Percentiles rank a stretch among this genome's conserved stretches.
phyloP scores from a whole-genome alignment of 1,140 invertebrate genomes.

The Anastatus disparis region DNA sequence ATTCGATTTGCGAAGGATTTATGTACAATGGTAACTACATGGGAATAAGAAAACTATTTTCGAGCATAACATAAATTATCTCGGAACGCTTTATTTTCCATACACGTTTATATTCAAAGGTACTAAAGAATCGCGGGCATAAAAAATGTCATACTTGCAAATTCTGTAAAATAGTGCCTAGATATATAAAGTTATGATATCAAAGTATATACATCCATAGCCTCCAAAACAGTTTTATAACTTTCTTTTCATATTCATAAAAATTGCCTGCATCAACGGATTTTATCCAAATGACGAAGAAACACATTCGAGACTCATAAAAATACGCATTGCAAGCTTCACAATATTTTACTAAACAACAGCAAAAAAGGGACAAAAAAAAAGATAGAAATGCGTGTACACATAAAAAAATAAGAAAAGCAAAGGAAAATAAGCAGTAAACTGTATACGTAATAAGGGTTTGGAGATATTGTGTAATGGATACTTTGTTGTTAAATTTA shows the following conservation, averaged over 20 bases:
- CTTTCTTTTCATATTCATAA: not conserved
- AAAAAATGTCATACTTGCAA: not conserved
- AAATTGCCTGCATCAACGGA: not conserved
- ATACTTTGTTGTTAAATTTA: not conserved
- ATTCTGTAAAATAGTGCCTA: too few species aligned
- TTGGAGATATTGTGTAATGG: not conserved
- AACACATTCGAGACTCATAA: not conserved
- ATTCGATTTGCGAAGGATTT: too few species aligned
- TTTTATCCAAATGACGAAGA: not conserved
- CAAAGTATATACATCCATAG: not conserved
- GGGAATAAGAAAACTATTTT: too few species aligned
- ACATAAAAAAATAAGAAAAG: not conserved
- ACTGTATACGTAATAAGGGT: not conserved
- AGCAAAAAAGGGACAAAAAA: not conserved
- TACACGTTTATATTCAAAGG: too few species aligned
- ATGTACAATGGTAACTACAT: too few species aligned
- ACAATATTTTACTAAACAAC: not conserved
- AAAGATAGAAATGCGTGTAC: not conserved
- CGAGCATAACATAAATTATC: too few species aligned
- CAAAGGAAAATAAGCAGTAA: not conserved
- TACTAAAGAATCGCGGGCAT: not conserved
- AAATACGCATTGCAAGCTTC: not conserved
- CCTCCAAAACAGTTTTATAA: not conserved
- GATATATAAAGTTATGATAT: too few species aligned
- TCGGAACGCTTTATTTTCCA: too few species aligned